phyloP scores from a whole-genome alignment of 2,797 vertebrate genomes.

The Bradypus variegatus region DNA sequence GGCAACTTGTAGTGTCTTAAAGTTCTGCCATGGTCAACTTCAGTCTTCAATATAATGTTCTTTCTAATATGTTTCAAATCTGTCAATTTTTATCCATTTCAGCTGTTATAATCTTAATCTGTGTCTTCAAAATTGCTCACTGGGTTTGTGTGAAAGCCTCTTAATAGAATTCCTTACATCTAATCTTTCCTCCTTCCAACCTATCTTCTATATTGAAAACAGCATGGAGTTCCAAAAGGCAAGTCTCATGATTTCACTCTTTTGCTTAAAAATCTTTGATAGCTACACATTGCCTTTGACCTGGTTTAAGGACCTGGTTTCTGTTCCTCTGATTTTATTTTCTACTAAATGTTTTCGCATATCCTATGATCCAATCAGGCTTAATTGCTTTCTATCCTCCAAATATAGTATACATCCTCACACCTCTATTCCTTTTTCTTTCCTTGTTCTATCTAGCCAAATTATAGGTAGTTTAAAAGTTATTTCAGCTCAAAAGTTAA shows the following conservation, averaged over 20 bases:
- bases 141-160: not conserved
- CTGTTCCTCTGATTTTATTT: not conserved
- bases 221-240: not conserved
- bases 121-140: not conserved
- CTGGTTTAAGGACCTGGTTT: not conserved
- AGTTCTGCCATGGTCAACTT: too few species aligned
- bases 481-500: not conserved
- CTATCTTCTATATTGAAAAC: not conserved
- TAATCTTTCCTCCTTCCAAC: not conserved
- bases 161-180: not conserved
- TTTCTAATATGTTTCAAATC: not conserved
- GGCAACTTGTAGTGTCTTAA: too few species aligned
- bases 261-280: not conserved
- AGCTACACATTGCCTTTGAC: not conserved
- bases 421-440: not conserved
- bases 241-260: constrained; percentile 6
- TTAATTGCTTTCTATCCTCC: not conserved
- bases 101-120: not conserved
- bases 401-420: not conserved
- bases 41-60: too few species aligned
- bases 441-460: not conserved
- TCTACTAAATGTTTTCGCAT: not conserved
- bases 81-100: not conserved
- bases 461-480: not conserved
- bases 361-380: not conserved